phyloP scores from a whole-genome alignment of 2,113 vertebrate species.

The Psilopogon haemacephalus region DNA sequence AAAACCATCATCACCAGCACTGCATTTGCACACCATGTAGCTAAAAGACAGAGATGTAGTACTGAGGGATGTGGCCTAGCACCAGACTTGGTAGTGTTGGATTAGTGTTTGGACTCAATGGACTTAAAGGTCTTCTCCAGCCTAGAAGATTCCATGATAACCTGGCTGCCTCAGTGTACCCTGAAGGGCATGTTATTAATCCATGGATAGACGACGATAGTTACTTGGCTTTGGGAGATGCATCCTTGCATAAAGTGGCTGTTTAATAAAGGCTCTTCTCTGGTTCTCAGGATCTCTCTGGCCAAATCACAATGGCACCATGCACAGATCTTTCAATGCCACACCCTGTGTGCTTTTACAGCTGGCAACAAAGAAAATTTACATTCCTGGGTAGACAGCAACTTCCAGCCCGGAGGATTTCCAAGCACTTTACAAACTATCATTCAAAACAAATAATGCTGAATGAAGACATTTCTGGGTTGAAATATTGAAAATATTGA shows the following conservation, averaged over 20 bases:
- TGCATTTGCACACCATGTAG: background rate
- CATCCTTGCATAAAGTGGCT: background rate
- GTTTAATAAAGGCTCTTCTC: background rate
- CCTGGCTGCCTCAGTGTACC: background rate
- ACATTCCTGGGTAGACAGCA: slow-evolving; percentile 40
- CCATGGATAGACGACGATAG: background rate
- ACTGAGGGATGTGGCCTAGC: too few species aligned
- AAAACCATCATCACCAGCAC: background rate
- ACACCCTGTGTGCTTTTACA: slow-evolving; percentile 20
- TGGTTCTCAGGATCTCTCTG: background rate
- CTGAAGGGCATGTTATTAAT: slow-evolving; percentile 43
- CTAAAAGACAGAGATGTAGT: background rate
- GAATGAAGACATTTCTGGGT: slow-evolving; percentile 42
- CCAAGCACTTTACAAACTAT: slow-evolving; percentile 42
- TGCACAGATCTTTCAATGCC: slow-evolving; percentile 27
- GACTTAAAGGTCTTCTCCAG: too few species aligned
- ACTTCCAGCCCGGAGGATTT: slow-evolving; percentile 30
- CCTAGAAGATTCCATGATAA: background rate
- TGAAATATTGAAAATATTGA: slow-evolving; percentile 53
- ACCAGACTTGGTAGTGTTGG: too few species aligned
- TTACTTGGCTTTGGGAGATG: background rate
- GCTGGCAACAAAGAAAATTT: slow-evolving; percentile 48
- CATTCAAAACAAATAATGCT: slow-evolving; percentile 32
- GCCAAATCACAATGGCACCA: background rate
- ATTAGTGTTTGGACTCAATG: too few species aligned